A percentile compares a stretch with the other conserved stretches of the same genome.
These are phyloP conservation scores for Channa maculata DNA, from an alignment of 2,113 vertebrate species.

Conservation along the genomic window DNA sequence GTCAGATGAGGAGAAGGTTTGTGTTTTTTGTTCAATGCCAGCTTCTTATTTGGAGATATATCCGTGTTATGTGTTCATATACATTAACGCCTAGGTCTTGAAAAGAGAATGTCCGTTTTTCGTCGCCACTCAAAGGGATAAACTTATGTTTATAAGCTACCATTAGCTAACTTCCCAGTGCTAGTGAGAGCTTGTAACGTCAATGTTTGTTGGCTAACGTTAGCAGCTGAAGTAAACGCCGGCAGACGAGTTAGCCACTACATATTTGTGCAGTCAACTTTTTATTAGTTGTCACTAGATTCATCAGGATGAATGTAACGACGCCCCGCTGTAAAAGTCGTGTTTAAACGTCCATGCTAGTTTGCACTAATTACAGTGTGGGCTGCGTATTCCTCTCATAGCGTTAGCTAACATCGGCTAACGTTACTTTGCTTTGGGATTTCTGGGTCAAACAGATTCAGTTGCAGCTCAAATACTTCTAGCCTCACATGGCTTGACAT, in stretches of 20 bases:
- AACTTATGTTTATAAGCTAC: constrained; percentile 49
- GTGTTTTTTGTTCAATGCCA: constrained; percentile 36
- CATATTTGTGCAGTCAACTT: background rate
- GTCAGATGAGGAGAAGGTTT: constrained; percentile 94
- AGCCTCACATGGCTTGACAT: constrained; percentile 42
- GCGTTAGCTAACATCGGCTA: constrained; percentile 46
- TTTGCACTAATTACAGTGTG: background rate
- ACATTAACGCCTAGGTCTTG: too few relatives aligned
- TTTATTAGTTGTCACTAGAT: background rate
- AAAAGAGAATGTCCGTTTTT: background rate
- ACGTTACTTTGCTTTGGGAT: constrained; percentile 49
- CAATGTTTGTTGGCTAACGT: background rate
- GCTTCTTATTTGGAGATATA: background rate
- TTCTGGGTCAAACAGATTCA: constrained; percentile 76
- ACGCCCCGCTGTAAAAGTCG: background rate
- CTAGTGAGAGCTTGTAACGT: constrained; percentile 27
- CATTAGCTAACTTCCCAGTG: constrained; percentile 51
- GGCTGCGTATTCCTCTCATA: background rate
- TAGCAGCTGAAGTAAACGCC: constrained; percentile 14
- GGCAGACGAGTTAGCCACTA: background rate
- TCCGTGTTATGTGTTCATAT: background rate
- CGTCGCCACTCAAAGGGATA: background rate
- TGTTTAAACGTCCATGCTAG: background rate
- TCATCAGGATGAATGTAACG: background rate
- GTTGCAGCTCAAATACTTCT: constrained; percentile 68